Conservation (phyloP, 1,140 invertebrate species). For the Drosophila arizonae region DNA sequence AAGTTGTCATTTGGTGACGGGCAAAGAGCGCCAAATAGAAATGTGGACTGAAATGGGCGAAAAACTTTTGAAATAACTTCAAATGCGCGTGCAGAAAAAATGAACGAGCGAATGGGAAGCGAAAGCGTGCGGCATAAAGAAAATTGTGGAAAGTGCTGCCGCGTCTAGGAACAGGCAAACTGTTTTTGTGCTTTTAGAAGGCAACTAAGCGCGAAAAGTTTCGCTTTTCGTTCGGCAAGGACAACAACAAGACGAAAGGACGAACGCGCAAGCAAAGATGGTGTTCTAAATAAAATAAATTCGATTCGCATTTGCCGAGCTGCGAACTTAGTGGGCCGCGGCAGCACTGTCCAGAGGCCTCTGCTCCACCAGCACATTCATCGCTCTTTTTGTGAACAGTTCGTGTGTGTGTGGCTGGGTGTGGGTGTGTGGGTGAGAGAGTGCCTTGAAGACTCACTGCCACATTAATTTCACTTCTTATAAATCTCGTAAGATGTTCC, state of each 20-base stretch:
- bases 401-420: slow-evolving; percentile 22
- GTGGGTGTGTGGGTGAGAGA: slow-evolving; percentile 8
- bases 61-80: slow-evolving; percentile 55
- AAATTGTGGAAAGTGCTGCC: slow-evolving; percentile 46
- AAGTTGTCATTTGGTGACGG: slow-evolving; percentile 53
- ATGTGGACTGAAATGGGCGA: slow-evolving; percentile 2
- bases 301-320: slow-evolving; percentile 60
- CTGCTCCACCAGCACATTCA: slow-evolving; percentile 28
- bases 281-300: slow-evolving; percentile 64
- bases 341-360: slow-evolving; percentile 19
- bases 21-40: slow-evolving; percentile 29
- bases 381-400: slow-evolving; percentile 43
- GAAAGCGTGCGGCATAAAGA: slow-evolving; percentile 24
- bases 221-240: slow-evolving; percentile 44
- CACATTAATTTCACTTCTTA: slow-evolving; percentile 78
- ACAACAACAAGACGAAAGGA: slow-evolving; percentile 21
- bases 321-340: slow-evolving; percentile 19
- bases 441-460: slow-evolving; percentile 51
- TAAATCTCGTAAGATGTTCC: slow-evolving; percentile 57
- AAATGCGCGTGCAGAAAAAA: slow-evolving; percentile 36
- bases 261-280: slow-evolving; percentile 23
- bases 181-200: slow-evolving; percentile 50
- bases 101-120: background rate
- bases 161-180: slow-evolving; percentile 21
- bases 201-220: slow-evolving; percentile 61